phyloP scores from a whole-genome alignment of 1,140 invertebrate species.

The Procambarus virginalis region DNA sequence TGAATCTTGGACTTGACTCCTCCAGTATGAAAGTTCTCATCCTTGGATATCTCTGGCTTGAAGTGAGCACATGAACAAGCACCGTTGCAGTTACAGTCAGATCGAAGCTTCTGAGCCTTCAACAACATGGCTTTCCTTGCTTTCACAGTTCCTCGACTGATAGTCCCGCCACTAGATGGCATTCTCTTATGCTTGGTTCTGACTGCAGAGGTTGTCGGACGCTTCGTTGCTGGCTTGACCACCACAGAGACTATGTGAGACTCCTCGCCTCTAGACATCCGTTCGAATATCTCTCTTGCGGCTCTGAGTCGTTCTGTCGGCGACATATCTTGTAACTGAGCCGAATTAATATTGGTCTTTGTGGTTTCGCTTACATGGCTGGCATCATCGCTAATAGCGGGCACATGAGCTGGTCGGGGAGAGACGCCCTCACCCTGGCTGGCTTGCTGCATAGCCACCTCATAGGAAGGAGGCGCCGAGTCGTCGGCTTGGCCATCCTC shows the following conservation, averaged over 20 bases:
- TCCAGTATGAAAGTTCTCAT: not conserved
- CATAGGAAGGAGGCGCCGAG: slow-evolving; percentile 59
- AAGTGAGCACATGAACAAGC: slow-evolving; percentile 54
- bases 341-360: slow-evolving; percentile 27
- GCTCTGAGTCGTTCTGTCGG: slow-evolving; percentile 42
- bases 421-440: slow-evolving; percentile 7
- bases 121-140: slow-evolving; percentile 53
- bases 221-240: not conserved
- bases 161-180: slow-evolving; percentile 9
- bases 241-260: not conserved
- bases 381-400: not conserved
- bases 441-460: slow-evolving; percentile 41
- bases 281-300: slow-evolving; percentile 47
- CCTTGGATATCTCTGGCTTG: not conserved
- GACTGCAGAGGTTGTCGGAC: slow-evolving; percentile 4
- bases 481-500: not conserved
- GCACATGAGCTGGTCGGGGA: not conserved
- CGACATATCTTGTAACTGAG: slow-evolving; percentile 10
- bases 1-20: slow-evolving; percentile 44
- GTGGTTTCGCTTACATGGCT: slow-evolving; percentile 52
- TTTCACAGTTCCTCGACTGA: slow-evolving; percentile 55
- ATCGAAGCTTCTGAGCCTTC: not conserved
- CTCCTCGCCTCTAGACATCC: slow-evolving; percentile 28
- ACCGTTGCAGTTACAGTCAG: slow-evolving; percentile 40
- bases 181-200: slow-evolving; percentile 1